Percentiles rank a stretch among this genome's conserved stretches.
Evolutionary conservation across 2,797 vertebrate species (phyloP).

Genomic region (Brachymystax lenok): DNA sequence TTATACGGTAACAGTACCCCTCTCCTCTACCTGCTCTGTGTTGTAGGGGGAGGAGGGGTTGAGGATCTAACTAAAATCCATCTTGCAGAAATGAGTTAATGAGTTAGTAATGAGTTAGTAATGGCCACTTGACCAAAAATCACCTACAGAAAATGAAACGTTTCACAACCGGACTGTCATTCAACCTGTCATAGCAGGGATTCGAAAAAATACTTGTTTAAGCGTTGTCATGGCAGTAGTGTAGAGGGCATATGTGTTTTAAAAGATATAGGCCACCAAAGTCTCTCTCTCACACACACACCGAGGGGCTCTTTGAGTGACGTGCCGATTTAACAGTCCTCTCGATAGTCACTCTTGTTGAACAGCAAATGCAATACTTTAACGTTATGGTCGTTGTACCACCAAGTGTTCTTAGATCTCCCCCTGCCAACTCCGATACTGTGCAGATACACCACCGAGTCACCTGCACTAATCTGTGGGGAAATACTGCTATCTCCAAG

Average conservation of each 20-base stretch:
- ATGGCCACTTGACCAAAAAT: conserved; percentile 44
- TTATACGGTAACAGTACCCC: conserved; percentile 6
- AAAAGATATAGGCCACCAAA: conserved; percentile 31
- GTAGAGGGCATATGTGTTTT: conserved; percentile 19
- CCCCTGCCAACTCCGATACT: conserved; percentile 61
- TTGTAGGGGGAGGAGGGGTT: conserved; percentile 35
- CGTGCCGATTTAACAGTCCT: conserved; percentile 43
- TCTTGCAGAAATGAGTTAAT: conserved; percentile 41
- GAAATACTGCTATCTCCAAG: conserved; percentile 24
- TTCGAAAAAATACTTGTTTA: conserved; percentile 46
- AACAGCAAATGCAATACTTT: conserved; percentile 77
- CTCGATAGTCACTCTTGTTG: conserved; percentile 67
- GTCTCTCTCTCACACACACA: conserved; percentile 35
- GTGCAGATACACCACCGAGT: conserved; percentile 55
- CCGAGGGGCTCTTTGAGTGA: conserved; percentile 52
- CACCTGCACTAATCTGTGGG: conserved; percentile 53
- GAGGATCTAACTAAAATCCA: conserved; percentile 45
- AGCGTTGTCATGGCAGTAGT: conserved; percentile 31
- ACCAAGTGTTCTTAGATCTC: conserved; percentile 79
- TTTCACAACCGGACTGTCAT: conserved; percentile 32
- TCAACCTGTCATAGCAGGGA: conserved; percentile 54
- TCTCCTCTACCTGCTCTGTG: conserved; percentile 12
- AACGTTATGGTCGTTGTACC: conserved; percentile 72
- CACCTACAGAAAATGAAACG: conserved; percentile 1
- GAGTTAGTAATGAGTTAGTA: conserved; percentile 21